Percentiles rank a stretch among this genome's conserved stretches.
Conservation (phyloP, 2,113 vertebrate genomes). For the Clinocottus analis region DNA sequence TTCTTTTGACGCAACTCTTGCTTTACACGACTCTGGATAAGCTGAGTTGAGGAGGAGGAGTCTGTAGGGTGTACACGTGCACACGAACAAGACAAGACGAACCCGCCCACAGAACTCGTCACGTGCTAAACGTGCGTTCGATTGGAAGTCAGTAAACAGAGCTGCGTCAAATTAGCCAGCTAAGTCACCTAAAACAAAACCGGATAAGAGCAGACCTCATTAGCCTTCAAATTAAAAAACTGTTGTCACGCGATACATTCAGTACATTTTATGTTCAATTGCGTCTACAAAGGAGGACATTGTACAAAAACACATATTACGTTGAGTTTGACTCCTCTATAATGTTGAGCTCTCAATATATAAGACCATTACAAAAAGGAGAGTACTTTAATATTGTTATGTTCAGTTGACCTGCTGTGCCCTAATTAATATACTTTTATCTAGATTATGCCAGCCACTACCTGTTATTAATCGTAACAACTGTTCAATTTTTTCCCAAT, state of each 20-base stretch:
- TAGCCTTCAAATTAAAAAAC: slow-evolving; percentile 22
- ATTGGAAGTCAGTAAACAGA: slow-evolving; percentile 76
- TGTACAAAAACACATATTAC: not conserved
- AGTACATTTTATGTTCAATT: not conserved
- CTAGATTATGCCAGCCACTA: not conserved
- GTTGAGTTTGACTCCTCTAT: not conserved
- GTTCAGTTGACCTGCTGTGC: not conserved
- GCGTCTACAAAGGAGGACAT: not conserved
- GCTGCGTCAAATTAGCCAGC: slow-evolving; percentile 15
- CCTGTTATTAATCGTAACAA: not conserved
- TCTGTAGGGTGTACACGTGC: slow-evolving; percentile 27
- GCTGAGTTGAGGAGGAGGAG: not conserved
- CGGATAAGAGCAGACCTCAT: not conserved
- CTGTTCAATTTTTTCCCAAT: not conserved
- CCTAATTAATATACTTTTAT: not conserved
- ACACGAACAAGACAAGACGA: slow-evolving; percentile 47
- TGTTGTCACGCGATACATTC: not conserved
- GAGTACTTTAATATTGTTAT: not conserved
- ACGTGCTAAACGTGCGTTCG: slow-evolving; percentile 69
- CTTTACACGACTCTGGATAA: not conserved
- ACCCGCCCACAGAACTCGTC: slow-evolving; percentile 49
- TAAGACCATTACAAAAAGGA: not conserved
- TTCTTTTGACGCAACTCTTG: not conserved
- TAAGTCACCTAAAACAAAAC: not conserved
- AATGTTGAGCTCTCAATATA: not conserved